These are phyloP conservation scores for Phataginus tricuspis DNA, from an alignment of 2,797 vertebrate species.

Conservation along the genomic window DNA sequence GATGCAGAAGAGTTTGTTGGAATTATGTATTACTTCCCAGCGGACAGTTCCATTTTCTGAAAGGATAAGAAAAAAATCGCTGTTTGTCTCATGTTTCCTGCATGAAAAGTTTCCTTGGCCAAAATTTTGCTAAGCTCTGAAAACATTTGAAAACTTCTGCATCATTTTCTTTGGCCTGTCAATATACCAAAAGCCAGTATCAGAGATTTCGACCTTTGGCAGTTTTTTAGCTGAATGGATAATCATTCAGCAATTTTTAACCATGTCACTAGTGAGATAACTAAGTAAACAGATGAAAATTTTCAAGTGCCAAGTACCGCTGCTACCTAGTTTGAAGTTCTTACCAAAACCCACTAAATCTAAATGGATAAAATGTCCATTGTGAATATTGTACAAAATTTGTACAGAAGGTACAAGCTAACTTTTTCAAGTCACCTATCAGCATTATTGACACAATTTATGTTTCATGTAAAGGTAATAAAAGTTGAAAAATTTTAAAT, in stretches of 20 bases:
- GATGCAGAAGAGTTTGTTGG: slow-evolving; percentile 42
- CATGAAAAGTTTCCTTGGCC: slow-evolving; percentile 26
- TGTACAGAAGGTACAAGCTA: not conserved
- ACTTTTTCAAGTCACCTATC: slow-evolving; percentile 39
- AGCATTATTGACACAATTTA: slow-evolving; percentile 5
- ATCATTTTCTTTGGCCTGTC: slow-evolving; percentile 38
- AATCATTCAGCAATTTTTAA: slow-evolving; percentile 65
- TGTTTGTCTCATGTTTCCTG: slow-evolving; percentile 45
- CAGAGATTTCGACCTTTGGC: slow-evolving; percentile 63
- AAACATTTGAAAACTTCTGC: slow-evolving; percentile 44
- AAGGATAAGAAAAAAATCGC: slow-evolving; percentile 48
- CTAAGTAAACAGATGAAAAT: slow-evolving; percentile 39
- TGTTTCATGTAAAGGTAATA: slow-evolving; percentile 33
- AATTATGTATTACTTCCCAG: slow-evolving; percentile 47
- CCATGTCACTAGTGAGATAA: slow-evolving; percentile 57
- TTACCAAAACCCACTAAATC: slow-evolving; percentile 54
- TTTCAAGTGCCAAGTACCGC: slow-evolving; percentile 26
- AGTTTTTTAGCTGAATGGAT: slow-evolving; percentile 48
- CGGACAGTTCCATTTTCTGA: slow-evolving; percentile 56
- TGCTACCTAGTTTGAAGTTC: slow-evolving; percentile 11
- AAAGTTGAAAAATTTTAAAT: not conserved
- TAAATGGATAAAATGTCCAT: slow-evolving; percentile 28
- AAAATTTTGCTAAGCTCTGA: slow-evolving; percentile 62
- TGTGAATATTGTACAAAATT: slow-evolving; percentile 31
- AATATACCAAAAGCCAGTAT: slow-evolving; percentile 14